phyloP scores from a whole-genome alignment of 2,113 vertebrate species.

The Podiceps cristatus region DNA sequence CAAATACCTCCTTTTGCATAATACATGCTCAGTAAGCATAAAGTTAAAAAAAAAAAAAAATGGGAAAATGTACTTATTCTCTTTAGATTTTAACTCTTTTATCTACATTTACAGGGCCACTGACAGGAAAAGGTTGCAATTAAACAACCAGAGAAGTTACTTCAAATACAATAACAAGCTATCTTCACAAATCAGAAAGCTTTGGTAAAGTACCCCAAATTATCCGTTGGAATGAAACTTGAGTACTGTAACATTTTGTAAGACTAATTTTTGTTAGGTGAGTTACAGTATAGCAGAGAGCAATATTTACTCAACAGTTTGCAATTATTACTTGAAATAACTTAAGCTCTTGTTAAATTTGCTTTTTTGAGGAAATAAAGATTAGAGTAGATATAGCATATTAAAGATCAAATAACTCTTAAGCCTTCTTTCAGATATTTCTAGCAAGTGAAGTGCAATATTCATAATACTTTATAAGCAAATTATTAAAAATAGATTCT shows the following conservation, averaged over 20 bases:
- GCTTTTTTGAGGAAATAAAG: background rate
- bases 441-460: background rate
- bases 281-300: background rate
- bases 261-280: background rate
- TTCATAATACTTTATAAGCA: background rate
- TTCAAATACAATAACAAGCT: background rate
- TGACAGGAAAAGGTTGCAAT: background rate
- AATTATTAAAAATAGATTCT: background rate
- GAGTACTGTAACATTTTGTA: background rate
- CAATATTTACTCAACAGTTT: background rate
- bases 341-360: background rate
- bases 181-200: background rate
- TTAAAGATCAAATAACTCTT: background rate
- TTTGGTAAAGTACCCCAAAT: background rate
- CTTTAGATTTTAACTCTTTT: background rate
- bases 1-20: background rate
- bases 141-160: background rate
- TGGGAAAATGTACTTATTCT: background rate
- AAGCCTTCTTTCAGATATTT: background rate
- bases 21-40: background rate
- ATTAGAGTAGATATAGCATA: background rate
- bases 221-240: background rate
- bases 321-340: background rate
- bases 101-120: background rate
- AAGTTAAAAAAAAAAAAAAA: background rate